These are phyloP conservation scores for Rhagonycha lutea DNA, from an alignment of 2,888 invertebrate genomes.

Conservation along the genomic window DNA sequence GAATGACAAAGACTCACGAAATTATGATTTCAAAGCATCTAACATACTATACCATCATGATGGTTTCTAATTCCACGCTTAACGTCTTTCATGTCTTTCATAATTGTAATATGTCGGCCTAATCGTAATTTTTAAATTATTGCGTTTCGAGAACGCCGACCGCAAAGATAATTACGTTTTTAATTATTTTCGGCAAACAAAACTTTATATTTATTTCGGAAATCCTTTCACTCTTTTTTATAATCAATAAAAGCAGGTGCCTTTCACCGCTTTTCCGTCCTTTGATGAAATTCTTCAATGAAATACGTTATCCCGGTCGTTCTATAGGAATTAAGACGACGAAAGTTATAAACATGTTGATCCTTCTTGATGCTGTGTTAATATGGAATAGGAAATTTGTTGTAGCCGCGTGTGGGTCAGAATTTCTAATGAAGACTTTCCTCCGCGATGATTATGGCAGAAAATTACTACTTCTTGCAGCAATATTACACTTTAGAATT, in stretches of 20 bases:
- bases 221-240: not conserved
- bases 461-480: not conserved
- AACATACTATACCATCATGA: not conserved
- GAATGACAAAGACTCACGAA: constrained; percentile 19
- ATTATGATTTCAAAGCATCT: constrained; percentile 14
- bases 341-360: not conserved
- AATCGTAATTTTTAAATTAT: not conserved
- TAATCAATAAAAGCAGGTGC: not conserved
- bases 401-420: not conserved
- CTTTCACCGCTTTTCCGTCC: not conserved
- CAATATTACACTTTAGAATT: not conserved
- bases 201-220: not conserved
- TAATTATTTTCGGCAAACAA: not conserved
- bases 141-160: not conserved
- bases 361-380: not conserved
- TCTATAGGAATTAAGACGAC: not conserved
- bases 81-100: not conserved
- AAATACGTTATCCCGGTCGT: not conserved
- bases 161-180: not conserved
- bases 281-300: not conserved
- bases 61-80: not conserved
- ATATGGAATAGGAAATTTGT: not conserved
- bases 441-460: not conserved
- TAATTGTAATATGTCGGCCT: not conserved
- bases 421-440: not conserved